Conservation (phyloP, 2,888 invertebrate genomes). For the Beris chalybata region DNA sequence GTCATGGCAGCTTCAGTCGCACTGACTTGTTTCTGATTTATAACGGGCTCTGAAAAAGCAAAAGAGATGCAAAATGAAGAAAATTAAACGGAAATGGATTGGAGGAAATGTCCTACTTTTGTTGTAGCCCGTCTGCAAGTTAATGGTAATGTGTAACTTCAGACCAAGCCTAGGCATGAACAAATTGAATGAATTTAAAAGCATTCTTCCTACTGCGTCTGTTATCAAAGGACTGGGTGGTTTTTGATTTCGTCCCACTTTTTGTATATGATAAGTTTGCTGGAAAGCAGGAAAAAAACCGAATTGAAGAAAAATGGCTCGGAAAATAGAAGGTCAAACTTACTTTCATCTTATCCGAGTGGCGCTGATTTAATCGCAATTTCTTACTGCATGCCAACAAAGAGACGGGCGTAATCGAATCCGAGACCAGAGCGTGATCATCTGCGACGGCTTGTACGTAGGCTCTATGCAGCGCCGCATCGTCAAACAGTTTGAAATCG, state of each 20-base stretch:
- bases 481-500: slow-evolving; percentile 42
- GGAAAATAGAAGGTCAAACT: neutral
- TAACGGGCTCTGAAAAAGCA: slow-evolving; percentile 41
- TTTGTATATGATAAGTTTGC: slow-evolving; percentile 28
- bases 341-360: slow-evolving; percentile 37
- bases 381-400: slow-evolving; percentile 44
- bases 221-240: too few species aligned
- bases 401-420: slow-evolving; percentile 46
- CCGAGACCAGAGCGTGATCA: slow-evolving; percentile 40
- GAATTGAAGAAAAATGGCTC: neutral
- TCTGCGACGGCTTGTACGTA: slow-evolving; percentile 41
- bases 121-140: slow-evolving; percentile 48
- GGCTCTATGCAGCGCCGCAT: slow-evolving; percentile 39
- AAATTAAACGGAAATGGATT: neutral
- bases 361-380: slow-evolving; percentile 21
- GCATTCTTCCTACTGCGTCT: too few species aligned
- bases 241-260: neutral
- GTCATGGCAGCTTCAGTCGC: slow-evolving; percentile 50
- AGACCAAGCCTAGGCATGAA: slow-evolving; percentile 38
- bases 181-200: too few species aligned
- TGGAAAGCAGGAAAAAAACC: slow-evolving; percentile 2
- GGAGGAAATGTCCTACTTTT: slow-evolving; percentile 44
- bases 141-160: slow-evolving; percentile 50
- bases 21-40: slow-evolving; percentile 43
- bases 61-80: slow-evolving; percentile 2